Conservation (phyloP, 2,113 vertebrate genomes). For the Caloenas nicobarica region DNA sequence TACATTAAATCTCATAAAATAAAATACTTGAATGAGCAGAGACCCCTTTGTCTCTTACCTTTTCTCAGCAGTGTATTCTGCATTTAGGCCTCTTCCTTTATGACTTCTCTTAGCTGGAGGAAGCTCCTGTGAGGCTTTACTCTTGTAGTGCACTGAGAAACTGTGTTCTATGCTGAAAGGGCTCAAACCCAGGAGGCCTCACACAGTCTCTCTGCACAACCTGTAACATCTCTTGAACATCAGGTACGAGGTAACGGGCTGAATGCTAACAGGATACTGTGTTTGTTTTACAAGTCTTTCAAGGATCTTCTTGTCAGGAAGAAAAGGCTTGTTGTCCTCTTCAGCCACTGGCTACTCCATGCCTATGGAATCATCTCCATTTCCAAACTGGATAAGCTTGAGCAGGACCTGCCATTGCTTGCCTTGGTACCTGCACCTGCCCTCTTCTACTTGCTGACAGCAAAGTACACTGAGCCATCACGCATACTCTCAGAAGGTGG, state of each 20-base stretch:
- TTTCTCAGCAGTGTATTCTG: background rate
- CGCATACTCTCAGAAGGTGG: slow-evolving; percentile 92
- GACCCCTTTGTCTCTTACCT: background rate
- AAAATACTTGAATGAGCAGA: background rate
- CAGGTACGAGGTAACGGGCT: background rate
- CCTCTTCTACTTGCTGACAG: slow-evolving; percentile 93
- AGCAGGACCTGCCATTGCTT: slow-evolving; percentile 90
- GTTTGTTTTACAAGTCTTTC: slow-evolving; percentile 80
- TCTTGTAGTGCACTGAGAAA: background rate
- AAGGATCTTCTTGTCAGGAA: slow-evolving; percentile 93
- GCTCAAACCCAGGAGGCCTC: background rate
- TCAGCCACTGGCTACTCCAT: slow-evolving; percentile 98
- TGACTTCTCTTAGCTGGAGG: background rate
- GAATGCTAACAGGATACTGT: background rate
- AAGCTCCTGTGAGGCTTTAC: background rate
- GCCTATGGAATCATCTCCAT: slow-evolving; percentile 98
- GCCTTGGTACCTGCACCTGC: slow-evolving; percentile 93
- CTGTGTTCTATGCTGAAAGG: background rate
- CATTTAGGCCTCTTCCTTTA: background rate
- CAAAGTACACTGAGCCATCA: slow-evolving; percentile 93
- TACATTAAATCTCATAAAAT: background rate
- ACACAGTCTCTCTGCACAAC: background rate
- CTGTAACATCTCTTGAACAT: background rate
- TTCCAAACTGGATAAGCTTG: slow-evolving; percentile 90
- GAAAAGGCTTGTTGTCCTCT: slow-evolving; percentile 94